Base-by-base conservation (phyloP, 2,888 invertebrate species). In the Mesoligia furuncula region DNA sequence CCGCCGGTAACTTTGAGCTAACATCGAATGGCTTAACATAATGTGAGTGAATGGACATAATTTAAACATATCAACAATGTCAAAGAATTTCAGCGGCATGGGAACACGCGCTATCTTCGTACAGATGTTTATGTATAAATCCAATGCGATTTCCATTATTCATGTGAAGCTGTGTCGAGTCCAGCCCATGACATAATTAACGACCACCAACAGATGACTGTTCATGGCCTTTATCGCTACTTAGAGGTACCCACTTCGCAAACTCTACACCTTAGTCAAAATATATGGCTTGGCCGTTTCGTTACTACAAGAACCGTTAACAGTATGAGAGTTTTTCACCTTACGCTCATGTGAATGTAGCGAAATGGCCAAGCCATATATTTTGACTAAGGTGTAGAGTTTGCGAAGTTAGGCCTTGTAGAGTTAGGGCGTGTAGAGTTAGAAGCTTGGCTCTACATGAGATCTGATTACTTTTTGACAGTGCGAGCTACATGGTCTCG, bases 161-260 rank as follows among this genome's bases (percentile, higher is more conserved):
- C 86, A 89, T 79, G 79, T 64, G 67, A 79, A 75, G 65, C 69
- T 75, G 74, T 75, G 83, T 80, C 76, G 73, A 71, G 57, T 76
- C 69, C 79, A 79, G 68, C 76, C 72, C 86, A 87, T 89, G 85
- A 85, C 79, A 84, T 85, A 79, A 85, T 81, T 86, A 89, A 88
- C 80, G 77, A 79, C 62, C 69, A 72, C 74, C 65, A 70, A 73
- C 70, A 70, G 76, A 76, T 80, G 76, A 36, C 70, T 61, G 66
- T 31, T 73, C 51, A 73, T 61, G 36, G 57, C 36, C 9, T 66
- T 77, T n/a, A n/a, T 27, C 7, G 39, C 61, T 64, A 54, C 45
- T 81, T 62, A 73, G 15, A 45, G 36, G 5, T 27, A 51, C 0
- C 5, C 8, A n/a, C n/a, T n/a, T n/a, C n/a, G n/a, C n/a, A n/a